phyloP scores from a whole-genome alignment of 2,113 vertebrate genomes.

The Acrocephalus arundinaceus region DNA sequence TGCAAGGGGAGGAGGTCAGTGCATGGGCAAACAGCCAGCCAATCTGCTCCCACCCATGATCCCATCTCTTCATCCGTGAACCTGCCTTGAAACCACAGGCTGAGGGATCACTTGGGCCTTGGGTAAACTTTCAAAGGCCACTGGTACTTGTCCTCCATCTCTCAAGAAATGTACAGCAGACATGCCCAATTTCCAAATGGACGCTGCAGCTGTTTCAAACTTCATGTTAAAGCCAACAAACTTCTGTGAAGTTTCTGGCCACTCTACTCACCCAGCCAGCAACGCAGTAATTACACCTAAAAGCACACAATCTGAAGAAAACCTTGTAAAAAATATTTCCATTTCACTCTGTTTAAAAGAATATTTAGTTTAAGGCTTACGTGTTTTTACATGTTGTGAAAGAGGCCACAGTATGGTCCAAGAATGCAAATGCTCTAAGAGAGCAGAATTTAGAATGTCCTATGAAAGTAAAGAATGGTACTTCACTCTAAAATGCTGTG shows the following conservation, averaged over 20 bases:
- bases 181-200: rapidly evolving
- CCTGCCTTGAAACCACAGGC: not conserved
- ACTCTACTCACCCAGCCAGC: not conserved
- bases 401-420: not conserved
- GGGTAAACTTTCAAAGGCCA: not conserved
- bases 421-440: not conserved
- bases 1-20: not conserved
- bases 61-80: not conserved
- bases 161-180: not conserved
- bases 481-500: not conserved
- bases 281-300: not conserved
- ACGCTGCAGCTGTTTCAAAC: not conserved
- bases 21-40: rapidly evolving
- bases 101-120: not conserved
- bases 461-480: not conserved
- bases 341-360: not conserved
- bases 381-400: not conserved
- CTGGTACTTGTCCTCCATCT: not conserved
- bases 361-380: constrained; percentile 18
- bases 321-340: not conserved
- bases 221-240: not conserved
- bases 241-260: not conserved
- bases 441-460: not conserved
- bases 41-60: not conserved
- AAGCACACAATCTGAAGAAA: constrained; percentile 8